These are phyloP conservation scores for Chiloscyllium punctatum DNA, from an alignment of 2,797 vertebrate species.

Conservation along the genomic window DNA sequence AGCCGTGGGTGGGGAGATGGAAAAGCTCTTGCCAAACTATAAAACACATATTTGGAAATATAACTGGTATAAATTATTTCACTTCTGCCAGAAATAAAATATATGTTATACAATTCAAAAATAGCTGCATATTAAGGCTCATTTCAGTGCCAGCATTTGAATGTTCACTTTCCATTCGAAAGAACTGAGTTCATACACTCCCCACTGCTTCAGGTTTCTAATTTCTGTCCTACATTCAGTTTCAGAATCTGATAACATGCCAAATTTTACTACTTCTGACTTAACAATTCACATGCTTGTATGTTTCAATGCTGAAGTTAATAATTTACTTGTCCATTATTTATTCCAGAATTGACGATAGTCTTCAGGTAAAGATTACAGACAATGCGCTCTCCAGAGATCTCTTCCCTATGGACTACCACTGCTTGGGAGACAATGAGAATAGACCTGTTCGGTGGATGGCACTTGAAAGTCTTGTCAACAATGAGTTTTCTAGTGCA, in stretches of 20 bases:
- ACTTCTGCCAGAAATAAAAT: background rate
- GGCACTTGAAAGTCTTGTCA: conserved; percentile 93
- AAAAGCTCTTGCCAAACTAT: background rate
- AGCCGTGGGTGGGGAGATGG: background rate
- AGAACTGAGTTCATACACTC: too few species aligned
- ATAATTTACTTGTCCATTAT: background rate
- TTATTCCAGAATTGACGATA: conserved; percentile 80
- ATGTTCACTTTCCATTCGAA: background rate
- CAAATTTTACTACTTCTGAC: background rate
- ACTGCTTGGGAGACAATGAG: conserved; percentile 96
- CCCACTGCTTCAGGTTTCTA: background rate
- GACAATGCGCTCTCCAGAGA: conserved; percentile 93
- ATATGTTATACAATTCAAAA: background rate
- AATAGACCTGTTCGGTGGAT: conserved; percentile 97
- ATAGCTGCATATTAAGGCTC: background rate
- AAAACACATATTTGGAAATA: background rate
- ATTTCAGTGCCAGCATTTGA: background rate
- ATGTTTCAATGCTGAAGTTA: background rate
- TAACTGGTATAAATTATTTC: background rate
- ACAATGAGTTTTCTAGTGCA: conserved; percentile 95
- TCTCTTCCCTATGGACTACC: conserved; percentile 98
- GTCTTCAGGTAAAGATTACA: conserved; percentile 97
- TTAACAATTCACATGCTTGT: background rate
- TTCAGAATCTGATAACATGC: background rate
- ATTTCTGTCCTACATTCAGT: background rate